phyloP scores from a whole-genome alignment of 2,797 vertebrate genomes.

The Chelmon rostratus region DNA sequence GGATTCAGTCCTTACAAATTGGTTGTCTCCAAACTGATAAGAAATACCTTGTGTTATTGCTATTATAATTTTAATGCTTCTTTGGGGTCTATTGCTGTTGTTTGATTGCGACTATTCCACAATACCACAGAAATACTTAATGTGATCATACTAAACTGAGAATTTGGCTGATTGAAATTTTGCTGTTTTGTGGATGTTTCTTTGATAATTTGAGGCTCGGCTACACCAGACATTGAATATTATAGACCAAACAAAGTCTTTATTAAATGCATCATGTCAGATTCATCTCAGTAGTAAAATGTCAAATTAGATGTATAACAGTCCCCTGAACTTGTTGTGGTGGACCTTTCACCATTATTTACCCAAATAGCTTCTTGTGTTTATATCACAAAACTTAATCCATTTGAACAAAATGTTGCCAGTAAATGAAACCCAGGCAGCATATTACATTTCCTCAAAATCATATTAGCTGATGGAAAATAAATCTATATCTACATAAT shows the following conservation, averaged over 20 bases:
- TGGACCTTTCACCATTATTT: neutral
- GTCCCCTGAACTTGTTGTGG: neutral
- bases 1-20: neutral
- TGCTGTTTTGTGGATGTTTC: neutral
- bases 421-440: neutral
- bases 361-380: neutral
- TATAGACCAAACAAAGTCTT: neutral
- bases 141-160: neutral
- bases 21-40: neutral
- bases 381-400: neutral
- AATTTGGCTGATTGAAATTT: neutral
- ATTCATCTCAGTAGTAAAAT: neutral
- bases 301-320: neutral
- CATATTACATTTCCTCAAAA: neutral
- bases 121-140: neutral
- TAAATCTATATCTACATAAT: neutral
- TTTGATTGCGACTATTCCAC: neutral
- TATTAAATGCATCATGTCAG: neutral
- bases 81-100: neutral
- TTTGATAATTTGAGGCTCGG: neutral
- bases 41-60: neutral
- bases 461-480: neutral
- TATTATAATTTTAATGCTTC: neutral
- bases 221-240: neutral
- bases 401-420: conserved; percentile 11